Conservation (phyloP, 1,140 invertebrate species). For the Meloidogyne exigua region DNA sequence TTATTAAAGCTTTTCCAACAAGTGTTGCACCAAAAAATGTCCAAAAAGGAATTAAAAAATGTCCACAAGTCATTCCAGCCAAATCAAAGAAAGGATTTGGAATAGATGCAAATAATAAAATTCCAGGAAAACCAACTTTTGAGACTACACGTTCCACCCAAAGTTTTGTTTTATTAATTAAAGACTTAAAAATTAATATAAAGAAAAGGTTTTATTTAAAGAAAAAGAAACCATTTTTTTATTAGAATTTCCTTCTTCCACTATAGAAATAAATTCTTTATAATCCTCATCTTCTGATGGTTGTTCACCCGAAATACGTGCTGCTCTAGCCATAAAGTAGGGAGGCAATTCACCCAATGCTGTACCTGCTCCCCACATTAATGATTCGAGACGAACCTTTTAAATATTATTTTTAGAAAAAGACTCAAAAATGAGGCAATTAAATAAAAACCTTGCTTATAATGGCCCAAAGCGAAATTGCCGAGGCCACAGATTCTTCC, state of each 20-base stretch:
- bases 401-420: background rate
- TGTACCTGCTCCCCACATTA: constrained; percentile 95
- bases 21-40: constrained; percentile 99
- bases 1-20: constrained; percentile 92
- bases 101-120: constrained; percentile 89
- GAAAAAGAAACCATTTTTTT: constrained; percentile 38
- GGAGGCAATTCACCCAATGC: constrained; percentile 91
- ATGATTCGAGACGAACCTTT: constrained; percentile 83
- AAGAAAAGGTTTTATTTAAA: background rate
- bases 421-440: background rate
- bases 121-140: constrained; percentile 92
- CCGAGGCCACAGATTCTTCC: background rate
- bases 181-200: constrained; percentile 66
- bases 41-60: constrained; percentile 98
- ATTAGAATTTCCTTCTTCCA: constrained; percentile 24
- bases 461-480: constrained; percentile 75
- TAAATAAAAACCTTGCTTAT: constrained; percentile 75
- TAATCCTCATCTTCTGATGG: constrained; percentile 63
- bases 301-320: constrained; percentile 61
- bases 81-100: constrained; percentile 99
- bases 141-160: constrained; percentile 87
- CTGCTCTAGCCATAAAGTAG: constrained; percentile 93
- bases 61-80: constrained; percentile 96
- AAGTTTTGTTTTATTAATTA: constrained; percentile 78
- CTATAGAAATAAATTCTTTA: constrained; percentile 51